Evolutionary conservation across 2,888 invertebrate species (phyloP).

Genomic region (Habrosyne pyritoides): DNA sequence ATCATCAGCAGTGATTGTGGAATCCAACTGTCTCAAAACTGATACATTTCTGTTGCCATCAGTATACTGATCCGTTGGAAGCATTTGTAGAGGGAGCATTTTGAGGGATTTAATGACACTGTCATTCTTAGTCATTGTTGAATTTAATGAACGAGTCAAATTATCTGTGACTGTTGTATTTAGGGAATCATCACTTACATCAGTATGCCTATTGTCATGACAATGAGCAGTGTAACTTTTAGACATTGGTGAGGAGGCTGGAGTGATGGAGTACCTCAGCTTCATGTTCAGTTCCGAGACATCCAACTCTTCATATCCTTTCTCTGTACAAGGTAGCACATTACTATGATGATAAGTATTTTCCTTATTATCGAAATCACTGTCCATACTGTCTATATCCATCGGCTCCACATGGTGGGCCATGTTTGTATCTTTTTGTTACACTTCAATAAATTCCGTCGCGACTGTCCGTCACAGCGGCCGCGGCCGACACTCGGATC

Average conservation of each 20-base stretch:
- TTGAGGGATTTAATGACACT: constrained; percentile 52
- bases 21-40: constrained; percentile 47
- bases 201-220: constrained; percentile 49
- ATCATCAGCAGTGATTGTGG: constrained; percentile 31
- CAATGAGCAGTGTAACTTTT: constrained; percentile 63
- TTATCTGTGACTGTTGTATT: constrained; percentile 51
- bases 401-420: constrained; percentile 70
- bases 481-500: constrained; percentile 24
- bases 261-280: constrained; percentile 72
- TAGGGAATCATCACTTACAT: constrained; percentile 42
- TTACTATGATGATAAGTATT: constrained; percentile 68
- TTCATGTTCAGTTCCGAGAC: constrained; percentile 76
- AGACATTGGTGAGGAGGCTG: constrained; percentile 71
- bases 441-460: background rate
- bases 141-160: constrained; percentile 65
- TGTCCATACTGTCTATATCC: constrained; percentile 66
- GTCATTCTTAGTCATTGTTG: constrained; percentile 56
- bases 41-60: constrained; percentile 51
- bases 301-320: constrained; percentile 74
- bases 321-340: constrained; percentile 67
- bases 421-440: constrained; percentile 44
- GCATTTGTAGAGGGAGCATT: constrained; percentile 57
- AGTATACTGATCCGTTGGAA: constrained; percentile 45
- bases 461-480: constrained; percentile 6
- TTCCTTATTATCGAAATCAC: constrained; percentile 76